Base-by-base conservation (phyloP, 2,113 vertebrate species). In the Tinamus guttatus region DNA sequence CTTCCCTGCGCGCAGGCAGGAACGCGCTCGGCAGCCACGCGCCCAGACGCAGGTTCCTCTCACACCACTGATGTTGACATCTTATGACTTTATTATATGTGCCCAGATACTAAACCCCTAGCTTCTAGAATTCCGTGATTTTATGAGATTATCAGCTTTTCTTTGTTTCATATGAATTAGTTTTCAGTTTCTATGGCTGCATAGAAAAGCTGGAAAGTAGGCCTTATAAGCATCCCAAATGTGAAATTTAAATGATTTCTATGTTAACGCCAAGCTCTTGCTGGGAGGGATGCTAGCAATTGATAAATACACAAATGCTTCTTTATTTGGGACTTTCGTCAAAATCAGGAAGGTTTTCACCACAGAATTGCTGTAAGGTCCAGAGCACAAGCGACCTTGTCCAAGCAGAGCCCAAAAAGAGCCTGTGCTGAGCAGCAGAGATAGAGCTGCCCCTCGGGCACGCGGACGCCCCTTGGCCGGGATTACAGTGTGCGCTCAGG, bases 1-100 rank as follows among this genome's bases (percentile, higher is more conserved):
- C 60, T 54, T 70, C 67, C 65, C 24, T 1, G 0, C 4, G 7
- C 9, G n/a, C 0, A 10, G 76, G 54, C 54, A 81, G 76, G 85
- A 79, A 83, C 85, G 65, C 68, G 87, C 77, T 81, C 45, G 36
- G 82, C 65, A 93, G 68, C 74, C 0, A 38, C 81, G 62, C 52
- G 49, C 67, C 81, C 75, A 69, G 69, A 27, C 86, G 41, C 93
- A 76, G 85, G 93, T 92, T 89, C 82, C 38, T 93, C 92, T 80
- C 27, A 89, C 78, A 85, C 40, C 79, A 69, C 85, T 28, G 32
- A 85, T 73, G 45, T 45, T 71, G 73, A 62, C 22, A 21, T 83
- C 82, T 2, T 52, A 38, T 49, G 82, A 60, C 69, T 93, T 83
- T 7, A 77, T 86, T 83, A 36, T 79, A 27, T 1, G 2, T 59